Evolutionary conservation across 2,888 invertebrate species (phyloP), one percentile per base, ranked within the genome.

Genomic region (Ptilodon capucinus): DNA sequence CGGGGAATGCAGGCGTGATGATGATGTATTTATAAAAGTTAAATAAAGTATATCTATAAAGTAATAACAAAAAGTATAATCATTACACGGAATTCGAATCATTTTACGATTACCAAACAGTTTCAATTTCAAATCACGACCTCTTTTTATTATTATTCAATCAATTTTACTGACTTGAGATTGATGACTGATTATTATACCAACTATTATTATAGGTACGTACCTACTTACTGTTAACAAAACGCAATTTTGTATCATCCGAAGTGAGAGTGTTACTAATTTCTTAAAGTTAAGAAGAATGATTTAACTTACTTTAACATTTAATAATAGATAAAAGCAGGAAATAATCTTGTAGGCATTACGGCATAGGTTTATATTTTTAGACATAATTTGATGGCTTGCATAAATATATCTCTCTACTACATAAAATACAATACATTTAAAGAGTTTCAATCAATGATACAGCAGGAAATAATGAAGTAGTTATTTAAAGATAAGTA

Each of bases 221-320:
- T n/a, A 2, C n/a, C n/a, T n/a, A n/a, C n/a, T n/a, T 13, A n/a
- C 13, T 5, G 13, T 14, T 32, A 14, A 14, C 14, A n/a, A 32
- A 28, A 28, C 14, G 34, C 14, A 16, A 18, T 36, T 17, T 39
- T 44, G 5, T 16, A 21, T 42, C 13, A 39, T 21, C 16, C 6
- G 57, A 60, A 64, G 61, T 51, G 50, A 64, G 48, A 64, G 55
- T 54, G 46, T 43, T 40, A 23, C 48, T 1, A 46, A 50, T 44
- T 21, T 5, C n/a, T 35, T 16, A 17, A 39, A 39, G 18, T 32
- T 17, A 14, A 17, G 43, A 36, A 36, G 4, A 19, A 19, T 11
- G 0, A 18, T 18, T 19, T 18, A 8, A 11, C 11, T 32, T n/a
- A 36, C 9, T 25, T 25, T 25, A 25, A 1, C 7, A 23, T 23